phyloP scores from a whole-genome alignment of 2,888 invertebrate species.

The Lymantria dispar region DNA sequence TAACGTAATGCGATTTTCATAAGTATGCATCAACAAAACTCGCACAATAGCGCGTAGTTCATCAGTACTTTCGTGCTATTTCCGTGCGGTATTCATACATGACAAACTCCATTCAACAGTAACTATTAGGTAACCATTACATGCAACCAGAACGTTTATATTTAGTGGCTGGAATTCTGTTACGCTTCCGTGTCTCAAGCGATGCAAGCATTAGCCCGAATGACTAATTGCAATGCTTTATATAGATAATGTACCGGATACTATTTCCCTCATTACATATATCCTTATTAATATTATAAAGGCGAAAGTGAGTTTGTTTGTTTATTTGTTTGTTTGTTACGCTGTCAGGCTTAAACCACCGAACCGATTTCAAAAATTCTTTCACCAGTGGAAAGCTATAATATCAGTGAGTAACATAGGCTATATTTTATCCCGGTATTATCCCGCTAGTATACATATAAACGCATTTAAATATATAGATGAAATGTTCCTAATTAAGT shows the following conservation, averaged over 20 bases:
- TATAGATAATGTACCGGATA: conserved; percentile 43
- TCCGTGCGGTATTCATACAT: conserved; percentile 18
- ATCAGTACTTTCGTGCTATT: conserved; percentile 15
- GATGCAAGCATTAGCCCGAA: conserved; percentile 30
- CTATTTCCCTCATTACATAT: background rate
- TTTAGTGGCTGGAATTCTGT: conserved; percentile 31
- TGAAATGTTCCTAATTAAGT: too few relatives aligned
- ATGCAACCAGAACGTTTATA: conserved; percentile 32
- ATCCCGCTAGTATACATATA: too few relatives aligned
- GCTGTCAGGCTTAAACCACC: too few relatives aligned
- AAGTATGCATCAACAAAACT: background rate
- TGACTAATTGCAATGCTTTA: conserved; percentile 45
- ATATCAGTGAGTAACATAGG: too few relatives aligned
- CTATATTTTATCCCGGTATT: too few relatives aligned
- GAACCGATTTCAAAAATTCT: too few relatives aligned
- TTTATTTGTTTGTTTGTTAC: too few relatives aligned
- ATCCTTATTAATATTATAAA: too few relatives aligned
- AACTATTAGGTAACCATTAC: conserved; percentile 18
- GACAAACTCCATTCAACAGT: conserved; percentile 21
- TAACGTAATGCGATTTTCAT: too few relatives aligned
- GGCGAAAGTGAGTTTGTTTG: too few relatives aligned
- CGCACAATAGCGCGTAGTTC: background rate
- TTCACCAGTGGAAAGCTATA: too few relatives aligned
- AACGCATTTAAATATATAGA: too few relatives aligned
- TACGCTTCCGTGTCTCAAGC: conserved; percentile 31